Percentiles rank a stretch among this genome's conserved stretches.
Evolutionary conservation across 92 coral and sea anemone species (phyloP).

Genomic region (Paramuricea clavata): DNA sequence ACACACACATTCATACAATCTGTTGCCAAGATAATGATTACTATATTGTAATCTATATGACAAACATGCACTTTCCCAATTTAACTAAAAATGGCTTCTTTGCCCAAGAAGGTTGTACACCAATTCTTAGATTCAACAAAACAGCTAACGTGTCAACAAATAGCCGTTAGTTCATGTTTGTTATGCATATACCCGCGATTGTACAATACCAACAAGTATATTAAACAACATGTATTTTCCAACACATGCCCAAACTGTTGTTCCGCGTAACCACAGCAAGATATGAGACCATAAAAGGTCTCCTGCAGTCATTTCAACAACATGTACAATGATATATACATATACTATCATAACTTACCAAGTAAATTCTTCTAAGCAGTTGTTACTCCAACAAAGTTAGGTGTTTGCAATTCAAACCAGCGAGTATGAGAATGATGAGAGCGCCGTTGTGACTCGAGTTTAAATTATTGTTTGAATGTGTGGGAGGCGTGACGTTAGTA

Average conservation of each 20-base stretch:
- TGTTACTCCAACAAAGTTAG: not conserved
- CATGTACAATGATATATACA: not conserved
- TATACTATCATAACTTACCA: not conserved
- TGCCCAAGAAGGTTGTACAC: not conserved
- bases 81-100: not conserved
- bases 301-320: not conserved
- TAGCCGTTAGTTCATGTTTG: not conserved
- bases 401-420: not conserved
- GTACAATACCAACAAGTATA: not conserved
- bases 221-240: not conserved
- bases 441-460: not conserved
- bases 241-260: not conserved
- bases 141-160: not conserved
- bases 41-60: not conserved
- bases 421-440: not conserved
- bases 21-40: not conserved
- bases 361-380: not conserved
- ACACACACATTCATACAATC: not conserved
- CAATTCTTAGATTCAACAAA: not conserved
- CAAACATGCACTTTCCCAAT: not conserved
- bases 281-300: slow-evolving; percentile 10
- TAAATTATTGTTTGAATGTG: not conserved
- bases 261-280: slow-evolving; percentile 17
- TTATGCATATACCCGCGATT: not conserved
- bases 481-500: slow-evolving; percentile 16